Base-by-base conservation (phyloP, 2,888 invertebrate species). In the Sarcophaga rosellei region DNA sequence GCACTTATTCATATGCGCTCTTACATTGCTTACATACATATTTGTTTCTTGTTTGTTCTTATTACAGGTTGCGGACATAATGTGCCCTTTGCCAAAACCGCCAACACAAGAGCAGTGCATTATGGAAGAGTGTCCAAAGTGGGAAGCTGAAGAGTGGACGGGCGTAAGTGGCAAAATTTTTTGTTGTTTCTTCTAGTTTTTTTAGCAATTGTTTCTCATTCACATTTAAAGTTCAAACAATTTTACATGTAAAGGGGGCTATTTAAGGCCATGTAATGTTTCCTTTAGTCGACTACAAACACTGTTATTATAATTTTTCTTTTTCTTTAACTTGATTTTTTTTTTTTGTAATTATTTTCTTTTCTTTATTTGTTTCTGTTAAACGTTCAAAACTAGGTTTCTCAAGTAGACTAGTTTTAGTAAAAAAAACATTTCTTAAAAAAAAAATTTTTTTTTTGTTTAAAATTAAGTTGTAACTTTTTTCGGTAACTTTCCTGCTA, bases 101-200 rank as follows among this genome's bases (percentile, higher is more conserved):
- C 95, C 96, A 81, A 95, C 95, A 70, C 95, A 96, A 88, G 97
- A 98, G 91, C 94, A 96, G 4, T 99, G 98, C 94, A 97, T 96
- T 93, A 95, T 95, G 88, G 95, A 96, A 90, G 96, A 97, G 86
- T 99, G 99, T 92, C 98, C 98, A 1, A 95, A 95, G 88, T 99
- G 99, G 99, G 95, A 96, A 88, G 95, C 96, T 66, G 96, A 97
- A 44, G 95, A 96, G 82, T 98, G 98, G 98, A 97, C 98, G 77
- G 96, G 96, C 94, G 98, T 98, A 94, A 96, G 97, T 95, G 90
- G 45, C 4, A 57, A 35, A 35, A 35, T 10, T 45, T 83, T 81
- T 61, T 69, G 2, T 45, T 53, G 6, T 74, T 17, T 53, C 8
- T 53, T 59, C 35, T 35, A 10, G 8, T 35, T 35, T 35, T 35